phyloP scores from a whole-genome alignment of 2,888 invertebrate genomes.

The Folsomia candida region DNA sequence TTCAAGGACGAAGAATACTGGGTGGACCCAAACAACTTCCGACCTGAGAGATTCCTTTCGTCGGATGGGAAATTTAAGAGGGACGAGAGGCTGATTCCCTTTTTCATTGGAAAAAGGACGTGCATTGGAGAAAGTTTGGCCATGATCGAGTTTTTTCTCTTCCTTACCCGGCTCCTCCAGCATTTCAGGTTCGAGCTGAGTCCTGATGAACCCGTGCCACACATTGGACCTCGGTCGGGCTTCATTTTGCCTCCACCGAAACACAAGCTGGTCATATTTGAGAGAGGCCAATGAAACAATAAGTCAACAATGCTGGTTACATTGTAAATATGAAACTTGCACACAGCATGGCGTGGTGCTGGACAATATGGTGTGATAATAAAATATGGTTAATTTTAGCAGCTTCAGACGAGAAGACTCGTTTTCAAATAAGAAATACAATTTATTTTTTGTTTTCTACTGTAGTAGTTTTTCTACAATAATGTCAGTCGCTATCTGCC shows the following conservation, averaged over 20 bases:
- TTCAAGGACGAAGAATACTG: slow-evolving; percentile 41
- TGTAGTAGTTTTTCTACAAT: too few relatives aligned
- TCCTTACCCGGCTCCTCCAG: slow-evolving; percentile 48
- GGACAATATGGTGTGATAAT: too few relatives aligned
- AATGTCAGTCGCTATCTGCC: too few relatives aligned
- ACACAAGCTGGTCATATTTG: slow-evolving; percentile 39
- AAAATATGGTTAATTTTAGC: too few relatives aligned
- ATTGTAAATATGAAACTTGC: background rate
- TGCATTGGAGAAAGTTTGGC: slow-evolving; percentile 47
- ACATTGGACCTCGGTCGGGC: slow-evolving; percentile 45
- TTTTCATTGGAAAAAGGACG: slow-evolving; percentile 49
- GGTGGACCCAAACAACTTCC: slow-evolving; percentile 43
- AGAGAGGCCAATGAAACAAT: slow-evolving; percentile 12
- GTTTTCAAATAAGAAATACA: too few relatives aligned
- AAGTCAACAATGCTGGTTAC: background rate
- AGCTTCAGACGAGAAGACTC: too few relatives aligned
- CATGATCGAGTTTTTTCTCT: slow-evolving; percentile 44
- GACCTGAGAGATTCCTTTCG: slow-evolving; percentile 40
- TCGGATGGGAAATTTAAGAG: slow-evolving; percentile 31
- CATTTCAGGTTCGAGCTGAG: slow-evolving; percentile 43
- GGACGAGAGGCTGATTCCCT: slow-evolving; percentile 50
- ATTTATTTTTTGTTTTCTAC: too few relatives aligned
- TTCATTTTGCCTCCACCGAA: slow-evolving; percentile 47
- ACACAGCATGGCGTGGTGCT: too few relatives aligned
- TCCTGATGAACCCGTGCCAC: slow-evolving; percentile 37